Conservation (phyloP, 2,113 vertebrate species). For the Elephas maximus region DNA sequence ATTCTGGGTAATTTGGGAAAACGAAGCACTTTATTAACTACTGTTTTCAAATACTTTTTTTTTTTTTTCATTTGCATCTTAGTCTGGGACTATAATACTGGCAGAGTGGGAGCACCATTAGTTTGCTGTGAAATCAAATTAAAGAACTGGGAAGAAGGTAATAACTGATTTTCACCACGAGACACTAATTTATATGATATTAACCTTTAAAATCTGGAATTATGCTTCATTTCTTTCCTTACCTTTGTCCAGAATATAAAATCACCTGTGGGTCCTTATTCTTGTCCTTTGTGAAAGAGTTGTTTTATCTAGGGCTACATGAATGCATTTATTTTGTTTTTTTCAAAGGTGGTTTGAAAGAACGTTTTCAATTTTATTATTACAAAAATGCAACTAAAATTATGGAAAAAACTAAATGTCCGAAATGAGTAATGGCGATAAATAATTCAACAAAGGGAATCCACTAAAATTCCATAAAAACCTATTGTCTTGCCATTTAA, state of each 20-base stretch:
- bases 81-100: conserved; percentile 98
- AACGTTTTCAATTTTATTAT: conserved; percentile 49
- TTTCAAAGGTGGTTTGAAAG: conserved; percentile 60
- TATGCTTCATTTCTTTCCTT: not conserved
- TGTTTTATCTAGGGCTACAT: not conserved
- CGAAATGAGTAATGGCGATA: conserved; percentile 30
- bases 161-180: conserved; percentile 70
- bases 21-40: not conserved
- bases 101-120: conserved; percentile 96
- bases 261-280: not conserved
- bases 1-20: conserved; percentile 50
- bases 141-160: conserved; percentile 97
- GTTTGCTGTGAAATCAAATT: conserved; percentile 97
- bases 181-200: not conserved
- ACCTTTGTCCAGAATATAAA: conserved; percentile 10
- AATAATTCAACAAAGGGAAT: not conserved
- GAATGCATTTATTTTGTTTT: not conserved
- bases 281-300: not conserved
- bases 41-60: not conserved
- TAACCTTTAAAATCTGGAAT: not conserved
- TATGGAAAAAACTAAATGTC: not conserved
- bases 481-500: not conserved
- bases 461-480: not conserved
- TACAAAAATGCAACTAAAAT: conserved; percentile 39
- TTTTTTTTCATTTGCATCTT: conserved; percentile 54